Conservation (phyloP, 2,113 vertebrate genomes). For the Sardina pilchardus region DNA sequence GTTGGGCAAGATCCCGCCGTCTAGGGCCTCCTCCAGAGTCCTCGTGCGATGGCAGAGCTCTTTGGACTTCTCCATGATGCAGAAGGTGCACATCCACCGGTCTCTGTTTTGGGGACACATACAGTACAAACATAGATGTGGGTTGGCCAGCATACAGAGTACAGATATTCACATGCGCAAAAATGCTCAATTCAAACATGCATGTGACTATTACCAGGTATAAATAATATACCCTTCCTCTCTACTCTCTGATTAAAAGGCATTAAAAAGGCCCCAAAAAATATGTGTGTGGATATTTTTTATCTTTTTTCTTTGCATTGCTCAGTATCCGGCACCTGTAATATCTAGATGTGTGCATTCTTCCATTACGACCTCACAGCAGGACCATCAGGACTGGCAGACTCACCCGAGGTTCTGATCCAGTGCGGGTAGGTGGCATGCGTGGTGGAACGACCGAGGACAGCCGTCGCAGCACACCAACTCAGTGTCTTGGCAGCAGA, state of each 20-base stretch:
- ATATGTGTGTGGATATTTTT: too few species aligned
- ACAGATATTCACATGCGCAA: background rate
- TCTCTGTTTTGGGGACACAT: background rate
- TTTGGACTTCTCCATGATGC: background rate
- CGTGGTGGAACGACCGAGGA: slow-evolving; percentile 68
- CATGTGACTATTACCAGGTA: background rate
- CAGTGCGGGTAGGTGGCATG: slow-evolving; percentile 65
- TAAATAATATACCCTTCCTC: too few species aligned
- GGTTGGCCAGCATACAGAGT: background rate
- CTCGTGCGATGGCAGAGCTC: background rate
- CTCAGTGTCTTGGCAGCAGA: slow-evolving; percentile 48
- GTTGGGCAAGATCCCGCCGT: background rate
- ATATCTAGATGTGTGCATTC: too few species aligned
- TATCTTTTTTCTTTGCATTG: too few species aligned
- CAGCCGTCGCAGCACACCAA: slow-evolving; percentile 67
- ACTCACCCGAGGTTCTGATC: slow-evolving; percentile 28
- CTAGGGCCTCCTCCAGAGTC: background rate
- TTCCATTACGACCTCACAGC: background rate
- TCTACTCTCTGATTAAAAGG: too few species aligned
- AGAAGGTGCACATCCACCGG: slow-evolving; percentile 15
- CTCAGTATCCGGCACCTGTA: too few species aligned
- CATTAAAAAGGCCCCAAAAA: too few species aligned
- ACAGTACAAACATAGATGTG: too few species aligned
- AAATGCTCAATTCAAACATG: background rate
- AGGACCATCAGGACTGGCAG: background rate